Percentiles rank a stretch among this genome's conserved stretches.
Conservation (phyloP, 2,113 vertebrate genomes). For the Camelus bactrianus region DNA sequence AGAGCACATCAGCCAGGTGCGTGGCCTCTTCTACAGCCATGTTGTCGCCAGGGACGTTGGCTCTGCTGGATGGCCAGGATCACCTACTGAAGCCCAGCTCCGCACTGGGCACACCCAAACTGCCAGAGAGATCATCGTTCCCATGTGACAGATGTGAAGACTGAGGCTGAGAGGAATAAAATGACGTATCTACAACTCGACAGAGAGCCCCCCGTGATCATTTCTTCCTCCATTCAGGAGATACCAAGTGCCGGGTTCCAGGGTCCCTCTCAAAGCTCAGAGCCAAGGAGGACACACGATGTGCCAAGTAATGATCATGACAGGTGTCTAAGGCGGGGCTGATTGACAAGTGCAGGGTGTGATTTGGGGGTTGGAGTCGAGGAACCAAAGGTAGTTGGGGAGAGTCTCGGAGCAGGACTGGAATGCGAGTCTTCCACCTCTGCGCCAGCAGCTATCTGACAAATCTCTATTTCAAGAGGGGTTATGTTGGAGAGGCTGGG, state of each 20-base stretch:
- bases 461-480: background rate
- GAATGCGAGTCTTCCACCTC: background rate
- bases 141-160: background rate
- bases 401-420: background rate
- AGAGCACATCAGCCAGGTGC: accelerated
- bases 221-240: background rate
- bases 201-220: background rate
- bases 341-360: background rate
- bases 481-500: background rate
- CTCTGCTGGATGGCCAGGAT: accelerated
- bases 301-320: background rate
- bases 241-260: background rate
- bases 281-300: accelerated
- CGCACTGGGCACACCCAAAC: accelerated
- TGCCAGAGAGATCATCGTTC: too few species aligned
- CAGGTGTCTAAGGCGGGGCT: accelerated
- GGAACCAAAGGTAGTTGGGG: accelerated
- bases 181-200: accelerated
- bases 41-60: accelerated
- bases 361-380: accelerated
- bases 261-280: background rate
- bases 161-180: background rate
- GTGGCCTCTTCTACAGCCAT: accelerated
- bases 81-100: background rate
- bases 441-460: too few species aligned